A percentile compares a stretch with the other conserved stretches of the same genome.
These are phyloP conservation scores for Drosophila arizonae DNA, from an alignment of 1,140 invertebrate species.

Conservation along the genomic window DNA sequence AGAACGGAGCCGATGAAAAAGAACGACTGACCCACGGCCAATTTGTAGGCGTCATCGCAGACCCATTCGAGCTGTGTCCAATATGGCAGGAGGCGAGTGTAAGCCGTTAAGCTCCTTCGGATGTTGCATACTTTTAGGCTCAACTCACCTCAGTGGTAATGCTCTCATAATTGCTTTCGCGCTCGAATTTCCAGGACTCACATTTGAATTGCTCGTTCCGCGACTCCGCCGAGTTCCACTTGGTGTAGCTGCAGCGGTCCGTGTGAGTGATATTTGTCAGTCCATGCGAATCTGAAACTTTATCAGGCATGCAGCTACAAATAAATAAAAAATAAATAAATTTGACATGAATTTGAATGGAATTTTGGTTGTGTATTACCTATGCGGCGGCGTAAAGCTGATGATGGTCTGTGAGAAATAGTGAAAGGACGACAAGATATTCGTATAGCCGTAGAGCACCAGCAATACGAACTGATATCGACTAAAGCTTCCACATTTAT, in stretches of 20 bases:
- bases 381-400: conserved; percentile 83
- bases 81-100: conserved; percentile 37
- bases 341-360: background rate
- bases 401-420: conserved; percentile 85
- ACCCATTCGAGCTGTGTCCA: conserved; percentile 85
- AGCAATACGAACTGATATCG: conserved; percentile 85
- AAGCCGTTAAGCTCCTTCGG: background rate
- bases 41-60: conserved; percentile 84
- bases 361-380: background rate
- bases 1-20: conserved; percentile 85
- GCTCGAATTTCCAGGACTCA: conserved; percentile 83
- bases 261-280: background rate
- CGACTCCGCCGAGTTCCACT: background rate
- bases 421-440: conserved; percentile 84
- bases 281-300: background rate
- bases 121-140: conserved; percentile 53
- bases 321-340: background rate
- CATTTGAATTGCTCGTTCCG: conserved; percentile 56
- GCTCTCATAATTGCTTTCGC: conserved; percentile 83
- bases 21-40: conserved; percentile 85
- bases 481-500: conserved; percentile 86
- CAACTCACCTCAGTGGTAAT: conserved; percentile 84
- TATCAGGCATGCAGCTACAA: conserved; percentile 28
- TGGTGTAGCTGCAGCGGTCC: conserved; percentile 13
- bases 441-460: conserved; percentile 84